Evolutionary conservation across 2,113 vertebrate genomes (phyloP).

Genomic region (Nothocercus nigrocapillus): DNA sequence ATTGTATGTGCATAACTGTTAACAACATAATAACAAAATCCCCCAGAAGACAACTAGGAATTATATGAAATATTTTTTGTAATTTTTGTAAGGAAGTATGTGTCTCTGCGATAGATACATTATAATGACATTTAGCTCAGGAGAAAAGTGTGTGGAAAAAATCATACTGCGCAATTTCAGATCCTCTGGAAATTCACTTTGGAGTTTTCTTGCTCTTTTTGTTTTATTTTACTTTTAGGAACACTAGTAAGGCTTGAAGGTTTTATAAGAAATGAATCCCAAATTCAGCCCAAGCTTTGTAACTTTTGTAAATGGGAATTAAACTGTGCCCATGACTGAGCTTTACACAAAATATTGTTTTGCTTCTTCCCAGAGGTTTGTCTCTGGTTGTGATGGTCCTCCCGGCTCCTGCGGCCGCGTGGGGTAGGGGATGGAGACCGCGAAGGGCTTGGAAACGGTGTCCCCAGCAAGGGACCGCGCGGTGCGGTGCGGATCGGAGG

Average conservation of each 20-base stretch:
- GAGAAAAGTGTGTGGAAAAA: neutral
- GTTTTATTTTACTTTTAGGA: neutral
- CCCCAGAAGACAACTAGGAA: neutral
- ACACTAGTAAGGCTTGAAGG: neutral
- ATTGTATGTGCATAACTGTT: neutral
- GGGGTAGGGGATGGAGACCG: neutral
- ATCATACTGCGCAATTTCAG: neutral
- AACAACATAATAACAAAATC: accelerated
- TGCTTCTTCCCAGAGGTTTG: neutral
- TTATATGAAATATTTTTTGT: neutral
- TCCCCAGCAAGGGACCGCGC: neutral
- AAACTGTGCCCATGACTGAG: neutral
- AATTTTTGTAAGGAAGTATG: neutral
- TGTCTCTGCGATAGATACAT: neutral
- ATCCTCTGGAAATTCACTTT: neutral
- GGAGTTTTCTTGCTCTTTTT: neutral
- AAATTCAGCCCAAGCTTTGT: neutral
- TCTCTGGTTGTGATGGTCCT: neutral
- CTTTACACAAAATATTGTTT: neutral
- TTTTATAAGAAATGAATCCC: neutral
- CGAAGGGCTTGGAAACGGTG: neutral
- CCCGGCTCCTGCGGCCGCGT: neutral
- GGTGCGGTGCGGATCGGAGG: neutral
- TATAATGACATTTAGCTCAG: neutral
- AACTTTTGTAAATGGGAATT: neutral